A percentile compares a stretch with the other conserved stretches of the same genome.
Conservation (phyloP, 30 jellyfish, hydroid and myxozoan genomes). For the Phacellophora camtschatica region DNA sequence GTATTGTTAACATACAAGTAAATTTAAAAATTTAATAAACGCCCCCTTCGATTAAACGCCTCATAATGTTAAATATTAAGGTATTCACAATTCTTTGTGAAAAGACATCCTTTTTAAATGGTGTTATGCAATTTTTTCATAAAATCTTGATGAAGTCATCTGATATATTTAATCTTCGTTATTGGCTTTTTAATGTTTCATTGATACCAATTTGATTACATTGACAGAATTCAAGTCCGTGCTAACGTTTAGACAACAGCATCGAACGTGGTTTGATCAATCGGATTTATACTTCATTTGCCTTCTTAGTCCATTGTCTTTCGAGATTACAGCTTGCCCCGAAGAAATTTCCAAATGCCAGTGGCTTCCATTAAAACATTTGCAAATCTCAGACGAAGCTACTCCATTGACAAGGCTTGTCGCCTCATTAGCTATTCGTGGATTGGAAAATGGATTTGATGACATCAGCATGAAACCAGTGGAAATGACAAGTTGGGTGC, state of each 20-base stretch:
- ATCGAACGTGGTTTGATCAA: conserved; percentile 70
- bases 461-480: conserved; percentile 51
- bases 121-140: no score
- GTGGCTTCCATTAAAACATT: conserved; percentile 69
- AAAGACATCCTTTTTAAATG: no score
- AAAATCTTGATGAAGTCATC: no score
- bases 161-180: no score
- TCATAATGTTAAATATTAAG: no score
- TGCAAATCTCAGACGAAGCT: conserved; percentile 50
- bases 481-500: conserved; percentile 81
- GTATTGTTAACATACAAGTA: no score
- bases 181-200: no score
- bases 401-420: conserved; percentile 84
- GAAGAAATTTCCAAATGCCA: conserved; percentile 77
- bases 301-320: conserved; percentile 78
- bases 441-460: conserved; percentile 54
- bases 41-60: no score
- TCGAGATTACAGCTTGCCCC: conserved; percentile 59
- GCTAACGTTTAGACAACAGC: conserved; percentile 89
- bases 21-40: no score
- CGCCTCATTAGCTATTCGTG: conserved; percentile 46
- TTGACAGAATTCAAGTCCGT: conserved; percentile 85
- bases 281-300: conserved; percentile 94
- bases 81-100: no score
- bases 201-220: no score